Evolutionary conservation across 2,888 invertebrate genomes (phyloP).

Genomic region (Nemapogon koenigi): DNA sequence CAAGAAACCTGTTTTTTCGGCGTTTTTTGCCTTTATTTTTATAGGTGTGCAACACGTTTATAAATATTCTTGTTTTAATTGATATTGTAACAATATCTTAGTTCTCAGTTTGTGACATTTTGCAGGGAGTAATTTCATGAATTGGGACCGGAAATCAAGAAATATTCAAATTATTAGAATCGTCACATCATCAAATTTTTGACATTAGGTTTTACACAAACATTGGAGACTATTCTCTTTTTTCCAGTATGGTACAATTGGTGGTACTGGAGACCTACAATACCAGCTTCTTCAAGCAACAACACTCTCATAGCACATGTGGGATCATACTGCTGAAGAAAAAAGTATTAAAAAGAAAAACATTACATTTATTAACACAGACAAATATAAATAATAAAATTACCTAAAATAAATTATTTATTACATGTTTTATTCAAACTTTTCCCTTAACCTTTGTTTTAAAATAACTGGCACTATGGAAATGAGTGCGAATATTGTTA

Average conservation of each 20-base stretch:
- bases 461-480: slow-evolving; percentile 89
- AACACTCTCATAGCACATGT: slow-evolving; percentile 70
- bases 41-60: too few relatives aligned
- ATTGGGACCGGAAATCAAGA: too few relatives aligned
- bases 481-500: slow-evolving; percentile 80
- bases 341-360: slow-evolving; percentile 9
- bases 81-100: too few relatives aligned
- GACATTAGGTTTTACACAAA: too few relatives aligned
- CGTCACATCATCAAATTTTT: too few relatives aligned
- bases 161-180: too few relatives aligned
- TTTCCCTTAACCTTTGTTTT: slow-evolving; percentile 79
- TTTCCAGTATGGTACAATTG: slow-evolving; percentile 82
- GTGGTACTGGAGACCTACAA: slow-evolving; percentile 82
- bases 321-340: slow-evolving; percentile 72
- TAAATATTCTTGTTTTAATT: too few relatives aligned
- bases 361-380: slow-evolving; percentile 2
- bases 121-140: too few relatives aligned
- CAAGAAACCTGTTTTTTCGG: too few relatives aligned
- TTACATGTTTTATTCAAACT: slow-evolving; percentile 70
- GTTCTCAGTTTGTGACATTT: too few relatives aligned
- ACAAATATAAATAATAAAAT: slow-evolving; percentile 20
- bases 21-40: too few relatives aligned
- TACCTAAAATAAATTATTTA: slow-evolving; percentile 31
- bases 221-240: too few relatives aligned
- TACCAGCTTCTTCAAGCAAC: slow-evolving; percentile 65